phyloP scores from a whole-genome alignment of 2,113 vertebrate genomes.

The Megaceryle maxima region DNA sequence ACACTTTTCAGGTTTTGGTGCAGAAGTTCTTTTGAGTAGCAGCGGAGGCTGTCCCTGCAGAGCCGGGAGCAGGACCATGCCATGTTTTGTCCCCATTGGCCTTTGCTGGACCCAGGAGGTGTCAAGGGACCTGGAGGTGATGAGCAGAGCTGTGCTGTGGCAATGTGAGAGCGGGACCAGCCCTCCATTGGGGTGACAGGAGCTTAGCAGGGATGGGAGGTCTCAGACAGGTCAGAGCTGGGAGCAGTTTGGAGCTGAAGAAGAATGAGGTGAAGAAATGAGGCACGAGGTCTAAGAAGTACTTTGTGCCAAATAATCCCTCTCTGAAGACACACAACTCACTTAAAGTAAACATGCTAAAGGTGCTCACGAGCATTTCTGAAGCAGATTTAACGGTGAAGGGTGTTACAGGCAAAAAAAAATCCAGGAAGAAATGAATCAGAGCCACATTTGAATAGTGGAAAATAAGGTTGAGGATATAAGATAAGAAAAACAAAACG shows the following conservation, averaged over 20 bases:
- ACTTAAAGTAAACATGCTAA: not conserved
- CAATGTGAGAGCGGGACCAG: not conserved
- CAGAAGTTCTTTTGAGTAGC: not conserved
- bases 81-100: not conserved
- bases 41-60: not conserved
- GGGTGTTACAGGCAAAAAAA: not conserved
- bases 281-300: not conserved
- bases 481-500: slow-evolving; percentile 11
- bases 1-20: not conserved
- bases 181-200: accelerated
- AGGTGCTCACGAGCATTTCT: not conserved
- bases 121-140: not conserved
- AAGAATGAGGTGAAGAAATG: not conserved
- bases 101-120: not conserved
- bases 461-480: not conserved
- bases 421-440: not conserved
- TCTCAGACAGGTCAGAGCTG: not conserved
- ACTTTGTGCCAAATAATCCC: not conserved
- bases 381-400: not conserved
- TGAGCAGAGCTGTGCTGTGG: not conserved
- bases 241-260: not conserved
- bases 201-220: accelerated
- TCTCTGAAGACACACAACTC: not conserved
- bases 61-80: not conserved
- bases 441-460: not conserved